Conservation (phyloP, 2,113 vertebrate species). For the Dasyprocta punctata region DNA sequence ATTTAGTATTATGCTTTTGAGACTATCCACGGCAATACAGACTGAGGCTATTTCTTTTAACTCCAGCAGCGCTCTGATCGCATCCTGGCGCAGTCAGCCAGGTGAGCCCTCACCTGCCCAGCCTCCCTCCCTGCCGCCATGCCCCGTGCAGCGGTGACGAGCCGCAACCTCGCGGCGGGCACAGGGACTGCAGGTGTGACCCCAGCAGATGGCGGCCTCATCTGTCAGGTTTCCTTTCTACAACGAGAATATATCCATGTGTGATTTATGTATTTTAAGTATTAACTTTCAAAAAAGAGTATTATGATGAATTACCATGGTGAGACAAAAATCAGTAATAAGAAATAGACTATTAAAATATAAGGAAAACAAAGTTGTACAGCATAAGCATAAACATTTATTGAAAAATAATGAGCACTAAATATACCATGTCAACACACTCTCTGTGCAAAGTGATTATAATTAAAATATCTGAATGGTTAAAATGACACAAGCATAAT, state of each 20-base stretch:
- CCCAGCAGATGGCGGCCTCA: not conserved
- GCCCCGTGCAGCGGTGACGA: not conserved
- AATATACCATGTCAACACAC: not conserved
- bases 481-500: not conserved
- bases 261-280: slow-evolving; percentile 32
- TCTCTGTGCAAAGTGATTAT: not conserved
- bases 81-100: not conserved
- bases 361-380: not conserved
- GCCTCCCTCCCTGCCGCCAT: not conserved
- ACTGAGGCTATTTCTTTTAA: not conserved
- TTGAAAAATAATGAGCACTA: slow-evolving; percentile 34
- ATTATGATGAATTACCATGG: slow-evolving; percentile 35
- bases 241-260: not conserved
- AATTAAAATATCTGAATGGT: not conserved
- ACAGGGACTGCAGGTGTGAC: not conserved
- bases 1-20: not conserved
- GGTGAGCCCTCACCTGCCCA: not conserved
- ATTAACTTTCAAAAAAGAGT: not conserved
- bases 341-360: not conserved
- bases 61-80: not conserved
- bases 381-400: not conserved
- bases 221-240: not conserved
- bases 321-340: not conserved
- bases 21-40: not conserved
- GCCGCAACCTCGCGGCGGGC: not conserved